Base-by-base conservation (phyloP, 2,113 vertebrate genomes). In the Hydropotes inermis region DNA sequence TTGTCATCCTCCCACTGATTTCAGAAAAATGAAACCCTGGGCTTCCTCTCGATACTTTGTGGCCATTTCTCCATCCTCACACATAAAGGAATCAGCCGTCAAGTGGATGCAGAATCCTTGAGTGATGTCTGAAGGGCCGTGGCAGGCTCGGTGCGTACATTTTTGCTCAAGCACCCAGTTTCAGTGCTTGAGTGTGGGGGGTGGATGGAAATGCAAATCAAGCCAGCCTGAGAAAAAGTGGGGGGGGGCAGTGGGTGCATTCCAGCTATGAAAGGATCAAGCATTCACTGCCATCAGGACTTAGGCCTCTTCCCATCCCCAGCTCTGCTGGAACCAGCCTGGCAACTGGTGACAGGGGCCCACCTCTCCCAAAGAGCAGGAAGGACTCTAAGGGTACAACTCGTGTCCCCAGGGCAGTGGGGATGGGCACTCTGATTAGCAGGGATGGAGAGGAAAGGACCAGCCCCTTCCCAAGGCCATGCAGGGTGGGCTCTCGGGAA, bases 211-310 rank as follows among this genome's bases (percentile, higher is more conserved):
- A 1, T 6, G 0, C 43, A 36, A 8, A n/a, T 14, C 47, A 27
- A 23, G 45, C 17, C 45, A 30, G 55, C 30, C 33, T 39, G 21
- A 54, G 15, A 43, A 36, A 13, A 4, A 6, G 10, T 1, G 0
- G 25, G 5, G 39, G 2, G 28, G 3, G 39, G 2, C 12, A 28
- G 54, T 4, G 27, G 15, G 28, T 1, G 0, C 11, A 76, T 7
- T 9, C 0, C 12, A 13, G n/a, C 60, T 1, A 13, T 7, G 0
- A 1, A 6, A 1, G 85, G 82, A 6, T 15, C 23, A 2, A 30
- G 21, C 21, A 2, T 23, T 2, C 11, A 4, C 0, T 0, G 7
- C 2, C 33, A 0, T 1, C 13, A 3, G 50, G 10, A 0, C 28
- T 54, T 0, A 5, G 8, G 54, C 39, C 74, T 58, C 93, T 50